These are phyloP conservation scores for Cyrtonyx montezumae DNA, from an alignment of 2,113 vertebrate species.

Conservation along the genomic window DNA sequence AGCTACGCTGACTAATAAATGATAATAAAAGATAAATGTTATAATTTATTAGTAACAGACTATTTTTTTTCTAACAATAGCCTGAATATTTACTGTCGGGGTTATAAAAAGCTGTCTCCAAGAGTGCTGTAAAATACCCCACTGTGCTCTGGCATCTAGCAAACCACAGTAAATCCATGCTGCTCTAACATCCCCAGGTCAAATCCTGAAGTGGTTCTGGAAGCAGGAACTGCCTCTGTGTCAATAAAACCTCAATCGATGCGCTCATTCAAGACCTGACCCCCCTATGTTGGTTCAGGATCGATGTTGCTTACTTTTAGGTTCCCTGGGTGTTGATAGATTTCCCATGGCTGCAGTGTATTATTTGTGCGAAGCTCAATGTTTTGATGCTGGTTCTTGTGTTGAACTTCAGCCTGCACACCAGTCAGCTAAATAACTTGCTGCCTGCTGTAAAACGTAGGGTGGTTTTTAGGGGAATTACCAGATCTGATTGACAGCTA, in stretches of 20 bases:
- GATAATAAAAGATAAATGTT: not conserved
- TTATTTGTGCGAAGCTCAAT: not conserved
- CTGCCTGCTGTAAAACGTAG: accelerated
- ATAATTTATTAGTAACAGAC: not conserved
- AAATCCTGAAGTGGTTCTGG: not conserved
- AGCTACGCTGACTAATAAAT: not conserved
- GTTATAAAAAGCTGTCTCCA: not conserved
- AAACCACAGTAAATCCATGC: not conserved
- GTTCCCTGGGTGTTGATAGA: constrained; percentile 12
- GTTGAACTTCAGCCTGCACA: not conserved
- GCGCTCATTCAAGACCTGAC: not conserved
- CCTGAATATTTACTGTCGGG: not conserved
- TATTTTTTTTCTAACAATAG: not conserved
- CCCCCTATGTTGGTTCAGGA: not conserved
- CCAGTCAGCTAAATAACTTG: accelerated
- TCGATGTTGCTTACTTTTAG: constrained; percentile 15
- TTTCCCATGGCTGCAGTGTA: not conserved
- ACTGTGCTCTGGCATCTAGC: not conserved
- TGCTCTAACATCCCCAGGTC: not conserved
- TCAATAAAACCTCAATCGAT: not conserved
- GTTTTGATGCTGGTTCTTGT: not conserved
- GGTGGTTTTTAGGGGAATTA: not conserved
- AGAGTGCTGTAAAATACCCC: not conserved
- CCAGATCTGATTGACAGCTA: not conserved
- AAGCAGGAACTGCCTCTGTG: not conserved